phyloP scores from a whole-genome alignment of 2,113 vertebrate genomes.

The Bos taurus region ARS-UCD2.0 NC_037352.1:26549501-26550000 shows the following conservation, averaged over 20 bases:
- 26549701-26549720: background rate
- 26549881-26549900: background rate
- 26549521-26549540: background rate
- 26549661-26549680: background rate
- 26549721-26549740: background rate
- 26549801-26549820: background rate
- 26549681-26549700: background rate
- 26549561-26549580: background rate
- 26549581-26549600: background rate
- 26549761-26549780: background rate
- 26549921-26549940: background rate
- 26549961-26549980: background rate
- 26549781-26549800: background rate
- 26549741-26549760: background rate
- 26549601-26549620: slow-evolving; percentile 7
- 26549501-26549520: background rate
- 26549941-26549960: background rate
- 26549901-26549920: background rate
- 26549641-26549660: background rate
- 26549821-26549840: background rate
- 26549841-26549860: background rate
- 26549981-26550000: background rate
- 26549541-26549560: background rate
- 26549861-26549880: background rate
- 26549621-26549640: background rate